Percentiles rank a stretch among this genome's conserved stretches.
Conservation (phyloP, 2,113 vertebrate genomes). For the Chionodraco myersi region DNA sequence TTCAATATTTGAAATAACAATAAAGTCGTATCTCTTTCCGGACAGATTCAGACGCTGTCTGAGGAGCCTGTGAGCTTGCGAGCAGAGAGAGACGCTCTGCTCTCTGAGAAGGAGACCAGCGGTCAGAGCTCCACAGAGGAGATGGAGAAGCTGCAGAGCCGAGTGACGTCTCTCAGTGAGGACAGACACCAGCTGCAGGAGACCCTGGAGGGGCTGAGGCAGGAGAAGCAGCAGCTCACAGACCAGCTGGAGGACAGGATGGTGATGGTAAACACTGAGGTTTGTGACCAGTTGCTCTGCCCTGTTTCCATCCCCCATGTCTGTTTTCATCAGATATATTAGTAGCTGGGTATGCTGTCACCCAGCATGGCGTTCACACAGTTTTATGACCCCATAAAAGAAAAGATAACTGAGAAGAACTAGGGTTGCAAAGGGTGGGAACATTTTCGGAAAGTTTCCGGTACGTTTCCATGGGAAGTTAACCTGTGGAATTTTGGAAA, state of each 20-base stretch:
- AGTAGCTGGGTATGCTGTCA: background rate
- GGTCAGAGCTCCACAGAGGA: background rate
- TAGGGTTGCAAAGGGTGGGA: too few species aligned
- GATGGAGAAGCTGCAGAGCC: constrained; percentile 39
- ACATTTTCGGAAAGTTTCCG: too few species aligned
- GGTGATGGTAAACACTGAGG: constrained; percentile 10
- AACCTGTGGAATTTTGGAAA: too few species aligned
- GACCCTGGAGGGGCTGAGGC: constrained; percentile 32
- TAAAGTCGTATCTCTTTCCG: too few species aligned
- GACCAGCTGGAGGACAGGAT: constrained; percentile 38
- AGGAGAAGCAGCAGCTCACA: constrained; percentile 41
- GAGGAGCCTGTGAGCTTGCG: constrained; percentile 33
- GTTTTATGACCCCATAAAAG: too few species aligned
- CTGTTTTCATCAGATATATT: too few species aligned
- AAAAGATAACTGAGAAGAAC: too few species aligned
- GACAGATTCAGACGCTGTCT: constrained; percentile 16
- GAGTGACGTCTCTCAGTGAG: constrained; percentile 42
- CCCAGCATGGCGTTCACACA: background rate
- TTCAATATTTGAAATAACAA: too few species aligned
- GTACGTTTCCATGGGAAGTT: too few species aligned
- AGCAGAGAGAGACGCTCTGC: constrained; percentile 53
- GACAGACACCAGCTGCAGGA: constrained; percentile 57
- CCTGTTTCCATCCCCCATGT: background rate
- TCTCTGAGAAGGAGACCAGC: background rate
- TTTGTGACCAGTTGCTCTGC: background rate